These are phyloP conservation scores for Neomonachus schauinslandi DNA, from an alignment of 2,113 vertebrate species.

Conservation along the genomic window DNA sequence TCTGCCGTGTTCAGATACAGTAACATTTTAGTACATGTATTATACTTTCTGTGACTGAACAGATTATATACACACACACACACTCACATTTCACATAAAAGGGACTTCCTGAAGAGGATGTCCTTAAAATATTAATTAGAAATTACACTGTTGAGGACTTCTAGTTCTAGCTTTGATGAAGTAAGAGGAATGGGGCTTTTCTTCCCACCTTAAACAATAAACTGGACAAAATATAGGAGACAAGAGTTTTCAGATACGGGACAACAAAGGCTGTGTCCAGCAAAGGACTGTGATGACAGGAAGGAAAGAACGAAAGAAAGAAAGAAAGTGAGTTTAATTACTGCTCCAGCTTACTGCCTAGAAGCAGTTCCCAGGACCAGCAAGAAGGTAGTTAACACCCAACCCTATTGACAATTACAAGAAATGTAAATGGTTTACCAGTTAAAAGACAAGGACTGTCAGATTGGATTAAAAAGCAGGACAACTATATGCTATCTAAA, in stretches of 20 bases:
- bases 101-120: not conserved
- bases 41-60: constrained; percentile 12
- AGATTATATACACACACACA: not conserved
- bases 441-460: not conserved
- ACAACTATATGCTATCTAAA: not conserved
- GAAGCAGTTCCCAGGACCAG: not conserved
- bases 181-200: not conserved
- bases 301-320: not conserved
- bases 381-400: not conserved
- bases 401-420: not conserved
- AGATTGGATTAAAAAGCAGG: not conserved
- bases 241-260: not conserved
- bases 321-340: not conserved
- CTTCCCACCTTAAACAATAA: not conserved
- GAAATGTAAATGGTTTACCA: not conserved
- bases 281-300: not conserved
- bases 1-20: not conserved
- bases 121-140: constrained; percentile 31
- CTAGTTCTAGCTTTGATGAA: not conserved
- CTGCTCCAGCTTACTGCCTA: not conserved
- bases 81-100: not conserved
- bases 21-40: not conserved
- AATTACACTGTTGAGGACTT: not conserved
- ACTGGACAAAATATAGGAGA: not conserved
- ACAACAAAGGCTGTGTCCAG: not conserved